Percentiles rank a stretch among this genome's conserved stretches.
Evolutionary conservation across 2,797 vertebrate species (phyloP).

Genomic region (Myotis vivesi): DNA sequence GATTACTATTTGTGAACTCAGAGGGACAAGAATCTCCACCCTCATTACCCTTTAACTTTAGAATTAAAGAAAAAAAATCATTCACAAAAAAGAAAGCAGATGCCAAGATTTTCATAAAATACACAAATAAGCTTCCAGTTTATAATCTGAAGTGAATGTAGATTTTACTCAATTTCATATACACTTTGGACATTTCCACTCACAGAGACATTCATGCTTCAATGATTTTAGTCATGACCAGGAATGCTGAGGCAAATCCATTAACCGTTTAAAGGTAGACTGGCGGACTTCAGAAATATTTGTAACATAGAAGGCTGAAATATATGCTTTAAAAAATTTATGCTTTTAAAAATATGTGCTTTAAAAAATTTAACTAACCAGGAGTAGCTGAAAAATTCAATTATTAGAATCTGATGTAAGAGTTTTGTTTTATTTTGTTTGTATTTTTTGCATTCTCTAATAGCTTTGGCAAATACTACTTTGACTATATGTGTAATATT

Average conservation of each 20-base stretch:
- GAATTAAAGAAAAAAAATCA: conserved; percentile 8
- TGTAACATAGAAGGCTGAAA: not conserved
- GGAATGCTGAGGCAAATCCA: not conserved
- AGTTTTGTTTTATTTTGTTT: conserved; percentile 4
- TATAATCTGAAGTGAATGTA: not conserved
- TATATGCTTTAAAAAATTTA: not conserved
- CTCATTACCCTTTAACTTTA: not conserved
- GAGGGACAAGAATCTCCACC: not conserved
- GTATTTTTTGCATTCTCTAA: conserved; percentile 3
- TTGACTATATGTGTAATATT: not conserved
- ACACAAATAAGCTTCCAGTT: not conserved
- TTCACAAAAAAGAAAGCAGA: conserved; percentile 30
- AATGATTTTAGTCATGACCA: not conserved
- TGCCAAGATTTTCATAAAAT: conserved; percentile 18
- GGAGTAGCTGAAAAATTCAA: not conserved
- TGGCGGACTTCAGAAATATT: not conserved
- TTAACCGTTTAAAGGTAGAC: not conserved
- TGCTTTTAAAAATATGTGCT: not conserved
- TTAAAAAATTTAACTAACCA: not conserved
- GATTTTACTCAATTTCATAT: not conserved
- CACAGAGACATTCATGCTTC: not conserved
- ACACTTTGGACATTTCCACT: not conserved
- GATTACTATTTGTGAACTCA: conserved; percentile 36
- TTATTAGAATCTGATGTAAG: not conserved
- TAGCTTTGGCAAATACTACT: not conserved